phyloP scores from a whole-genome alignment of 1,140 invertebrate species.

The Cydia fagiglandana region DNA sequence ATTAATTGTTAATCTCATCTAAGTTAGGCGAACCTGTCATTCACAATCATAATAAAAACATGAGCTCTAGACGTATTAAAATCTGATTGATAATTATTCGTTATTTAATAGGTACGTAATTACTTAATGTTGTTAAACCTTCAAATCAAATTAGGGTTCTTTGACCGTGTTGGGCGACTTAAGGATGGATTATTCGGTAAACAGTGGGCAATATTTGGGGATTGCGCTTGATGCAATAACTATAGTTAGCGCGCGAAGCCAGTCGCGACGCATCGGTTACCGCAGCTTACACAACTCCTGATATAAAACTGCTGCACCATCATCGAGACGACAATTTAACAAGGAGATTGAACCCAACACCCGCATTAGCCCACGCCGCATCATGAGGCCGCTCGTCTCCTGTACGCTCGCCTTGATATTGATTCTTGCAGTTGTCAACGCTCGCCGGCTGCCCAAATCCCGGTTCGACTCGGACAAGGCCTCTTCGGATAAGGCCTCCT shows the following conservation, averaged over 20 bases:
- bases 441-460: slow-evolving; percentile 55
- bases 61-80: neutral
- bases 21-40: neutral
- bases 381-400: slow-evolving; percentile 51
- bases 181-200: slow-evolving; percentile 12
- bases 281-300: slow-evolving; percentile 70
- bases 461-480: slow-evolving; percentile 37
- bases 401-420: slow-evolving; percentile 49
- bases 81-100: neutral
- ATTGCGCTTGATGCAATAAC: slow-evolving; percentile 53
- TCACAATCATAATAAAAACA: neutral
- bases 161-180: neutral
- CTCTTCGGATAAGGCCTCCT: slow-evolving; percentile 40
- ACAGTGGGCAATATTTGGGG: slow-evolving; percentile 17
- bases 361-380: slow-evolving; percentile 40
- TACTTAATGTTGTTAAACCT: neutral
- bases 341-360: slow-evolving; percentile 48
- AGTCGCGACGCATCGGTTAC: slow-evolving; percentile 61
- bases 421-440: slow-evolving; percentile 48
- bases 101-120: neutral
- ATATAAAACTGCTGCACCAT: slow-evolving; percentile 75
- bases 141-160: neutral
- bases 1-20: neutral
- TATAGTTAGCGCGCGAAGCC: slow-evolving; percentile 41
- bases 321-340: slow-evolving; percentile 65